Evolutionary conservation across 2,888 invertebrate genomes (phyloP), one percentile per base, ranked within the genome.

Genomic region (Willowsia nigromaculata): DNA sequence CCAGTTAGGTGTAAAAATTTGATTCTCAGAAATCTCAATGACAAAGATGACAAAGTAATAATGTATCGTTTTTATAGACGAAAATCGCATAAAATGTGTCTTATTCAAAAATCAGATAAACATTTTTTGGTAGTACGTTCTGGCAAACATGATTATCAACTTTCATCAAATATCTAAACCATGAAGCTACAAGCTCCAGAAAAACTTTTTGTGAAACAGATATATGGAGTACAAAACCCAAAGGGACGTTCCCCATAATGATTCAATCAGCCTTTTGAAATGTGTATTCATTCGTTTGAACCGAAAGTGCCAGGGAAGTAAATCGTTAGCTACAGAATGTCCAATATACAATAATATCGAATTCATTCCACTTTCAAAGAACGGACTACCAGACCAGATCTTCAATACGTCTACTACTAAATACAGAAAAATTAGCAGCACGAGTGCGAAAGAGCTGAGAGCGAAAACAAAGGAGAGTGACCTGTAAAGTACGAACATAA

Each of bases 311-410:
- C 97, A 97, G 0, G 98, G 98, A 93, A 98, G 96, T 40, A 86
- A 59, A 25, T 62, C 95, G 89, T 96, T 95, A 91, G 97, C 96
- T 0, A 98, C 93, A 18, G 95, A 95, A 93, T 98, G 98, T 0
- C 98, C 98, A 13, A 97, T 95, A 94, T 98, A 99, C 93, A 99
- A 95, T 0, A 97, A 95, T 84, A 98, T 97, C 27, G 98, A 96
- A 94, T 99, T 99, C 96, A 98, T 97, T 7, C 90, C 90, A 6
- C 85, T 85, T 76, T 90, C 90, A 47, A 80, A 71, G 93, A 97
- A 95, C 0, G 97, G 97, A 9, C 96, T 94, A 7, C 97, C 97
- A 22, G 95, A 95, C 97, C 97, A 97, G 92, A 95, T 95, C 30
- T 95, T 95, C 93, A 95, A 95, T 88, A 97, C 94, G 93, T 97